phyloP scores from a whole-genome alignment of 1,140 invertebrate genomes.

The Brachionus rubens region DNA sequence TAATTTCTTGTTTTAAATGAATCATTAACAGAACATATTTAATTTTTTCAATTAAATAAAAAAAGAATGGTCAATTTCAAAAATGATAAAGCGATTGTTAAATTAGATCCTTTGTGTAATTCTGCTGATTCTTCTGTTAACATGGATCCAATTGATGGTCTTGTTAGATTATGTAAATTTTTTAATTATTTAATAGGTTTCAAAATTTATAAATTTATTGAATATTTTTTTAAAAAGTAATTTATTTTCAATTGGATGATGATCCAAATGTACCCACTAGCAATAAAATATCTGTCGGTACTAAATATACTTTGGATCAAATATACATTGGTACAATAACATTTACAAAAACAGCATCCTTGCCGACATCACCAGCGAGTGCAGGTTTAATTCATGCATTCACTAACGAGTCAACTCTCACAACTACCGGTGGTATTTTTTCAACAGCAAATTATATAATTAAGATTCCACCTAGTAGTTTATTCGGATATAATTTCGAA shows the following conservation, averaged over 20 bases:
- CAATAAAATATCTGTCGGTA: constrained; percentile 18
- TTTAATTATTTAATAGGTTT: not conserved
- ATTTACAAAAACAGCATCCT: constrained; percentile 6
- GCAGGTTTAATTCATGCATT: not conserved
- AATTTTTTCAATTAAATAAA: not conserved
- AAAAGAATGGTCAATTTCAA: constrained; percentile 2
- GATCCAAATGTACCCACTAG: not conserved
- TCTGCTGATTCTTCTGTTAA: constrained; percentile 15
- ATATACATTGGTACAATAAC: constrained; percentile 8
- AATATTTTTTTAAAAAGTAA: not conserved
- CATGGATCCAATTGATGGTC: constrained; percentile 47
- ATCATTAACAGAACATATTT: not conserved
- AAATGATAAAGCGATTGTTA: constrained; percentile 49
- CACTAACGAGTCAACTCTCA: not conserved
- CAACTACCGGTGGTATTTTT: not conserved
- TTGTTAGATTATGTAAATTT: constrained; percentile 47
- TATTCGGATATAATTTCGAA: constrained; percentile 7
- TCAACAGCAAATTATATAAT: not conserved
- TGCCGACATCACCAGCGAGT: not conserved
- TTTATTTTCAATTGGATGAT: constrained; percentile 45
- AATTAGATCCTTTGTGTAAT: constrained; percentile 50
- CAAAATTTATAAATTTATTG: not conserved
- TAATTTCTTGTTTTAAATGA: no score
- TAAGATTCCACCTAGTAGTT: constrained; percentile 9
- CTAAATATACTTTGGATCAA: constrained; percentile 10